These are phyloP conservation scores for Ethmia dodecea DNA, from an alignment of 2,888 invertebrate species.

Conservation along the genomic window DNA sequence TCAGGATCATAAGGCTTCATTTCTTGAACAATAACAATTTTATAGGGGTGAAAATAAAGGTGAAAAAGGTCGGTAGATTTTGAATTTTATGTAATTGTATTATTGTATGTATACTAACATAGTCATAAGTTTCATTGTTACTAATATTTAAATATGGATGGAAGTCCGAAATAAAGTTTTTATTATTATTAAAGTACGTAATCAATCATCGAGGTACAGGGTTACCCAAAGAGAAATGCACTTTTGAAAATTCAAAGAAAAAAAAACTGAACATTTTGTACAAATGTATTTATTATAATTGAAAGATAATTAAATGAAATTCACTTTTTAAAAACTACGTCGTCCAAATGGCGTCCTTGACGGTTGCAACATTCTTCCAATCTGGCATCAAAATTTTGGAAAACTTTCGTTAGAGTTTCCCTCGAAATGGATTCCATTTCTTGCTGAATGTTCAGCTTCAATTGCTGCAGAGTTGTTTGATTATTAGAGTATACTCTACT, in stretches of 20 bases:
- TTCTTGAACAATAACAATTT: too few relatives aligned
- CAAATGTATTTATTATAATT: background rate
- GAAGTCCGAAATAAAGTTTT: too few relatives aligned
- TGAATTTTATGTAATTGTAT: too few relatives aligned
- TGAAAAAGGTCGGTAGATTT: too few relatives aligned
- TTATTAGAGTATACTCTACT: constrained; percentile 1
- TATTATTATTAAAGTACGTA: too few relatives aligned
- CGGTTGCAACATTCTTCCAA: background rate
- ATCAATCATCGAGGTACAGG: too few relatives aligned
- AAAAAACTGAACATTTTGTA: background rate
- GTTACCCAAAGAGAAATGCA: background rate
- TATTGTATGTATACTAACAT: too few relatives aligned
- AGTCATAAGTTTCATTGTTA: too few relatives aligned
- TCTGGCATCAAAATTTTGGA: background rate
- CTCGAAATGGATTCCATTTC: constrained; percentile 5
- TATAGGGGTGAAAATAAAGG: too few relatives aligned
- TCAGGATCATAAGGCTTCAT: too few relatives aligned
- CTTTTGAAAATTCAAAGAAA: background rate
- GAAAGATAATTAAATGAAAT: background rate
- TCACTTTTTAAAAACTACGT: background rate
- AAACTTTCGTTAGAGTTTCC: background rate
- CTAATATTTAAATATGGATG: too few relatives aligned
- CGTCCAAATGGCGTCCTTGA: background rate
- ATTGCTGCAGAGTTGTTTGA: background rate
- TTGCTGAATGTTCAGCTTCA: constrained; percentile 3